These are phyloP conservation scores for Cyprinodon diabolis DNA, from an alignment of 2,797 vertebrate genomes.

Conservation along the genomic window DNA sequence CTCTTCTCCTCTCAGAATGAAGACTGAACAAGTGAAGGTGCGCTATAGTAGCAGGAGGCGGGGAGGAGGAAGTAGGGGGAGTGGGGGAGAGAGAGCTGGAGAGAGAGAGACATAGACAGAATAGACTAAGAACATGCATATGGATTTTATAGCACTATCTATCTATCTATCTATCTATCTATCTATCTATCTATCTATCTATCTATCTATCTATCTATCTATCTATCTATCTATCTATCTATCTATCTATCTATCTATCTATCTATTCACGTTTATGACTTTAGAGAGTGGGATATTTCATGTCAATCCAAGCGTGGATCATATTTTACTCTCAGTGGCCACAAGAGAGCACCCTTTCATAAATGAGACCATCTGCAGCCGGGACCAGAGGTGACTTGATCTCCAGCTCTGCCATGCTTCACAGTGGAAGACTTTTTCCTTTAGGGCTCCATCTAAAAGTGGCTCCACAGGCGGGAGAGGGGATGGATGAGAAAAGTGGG, in stretches of 20 bases:
- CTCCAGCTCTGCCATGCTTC: conserved; percentile 18
- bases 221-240: conserved; percentile 24
- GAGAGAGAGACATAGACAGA: conserved; percentile 70
- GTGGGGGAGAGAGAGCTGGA: conserved; percentile 54
- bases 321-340: conserved; percentile 60
- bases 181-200: conserved; percentile 44
- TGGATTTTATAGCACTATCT: conserved; percentile 1
- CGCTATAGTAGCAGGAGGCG: conserved; percentile 39
- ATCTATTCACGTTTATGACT: conserved; percentile 13
- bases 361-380: conserved; percentile 50
- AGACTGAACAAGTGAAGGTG: conserved; percentile 73
- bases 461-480: background rate
- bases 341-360: conserved; percentile 81
- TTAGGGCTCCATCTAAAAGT: background rate
- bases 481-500: conserved; percentile 15
- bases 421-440: conserved; percentile 25
- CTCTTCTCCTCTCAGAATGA: conserved; percentile 69
- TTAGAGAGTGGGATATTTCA: conserved; percentile 44
- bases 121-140: conserved; percentile 48
- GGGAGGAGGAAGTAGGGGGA: conserved; percentile 53
- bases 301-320: conserved; percentile 44
- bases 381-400: conserved; percentile 17
- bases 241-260: conserved; percentile 23
- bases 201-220: conserved; percentile 31
- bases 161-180: conserved; percentile 32